Evolutionary conservation across 30 jellyfish, hydroid and myxozoan genomes (phyloP).

Genomic region (Aurelia sp.): DNA sequence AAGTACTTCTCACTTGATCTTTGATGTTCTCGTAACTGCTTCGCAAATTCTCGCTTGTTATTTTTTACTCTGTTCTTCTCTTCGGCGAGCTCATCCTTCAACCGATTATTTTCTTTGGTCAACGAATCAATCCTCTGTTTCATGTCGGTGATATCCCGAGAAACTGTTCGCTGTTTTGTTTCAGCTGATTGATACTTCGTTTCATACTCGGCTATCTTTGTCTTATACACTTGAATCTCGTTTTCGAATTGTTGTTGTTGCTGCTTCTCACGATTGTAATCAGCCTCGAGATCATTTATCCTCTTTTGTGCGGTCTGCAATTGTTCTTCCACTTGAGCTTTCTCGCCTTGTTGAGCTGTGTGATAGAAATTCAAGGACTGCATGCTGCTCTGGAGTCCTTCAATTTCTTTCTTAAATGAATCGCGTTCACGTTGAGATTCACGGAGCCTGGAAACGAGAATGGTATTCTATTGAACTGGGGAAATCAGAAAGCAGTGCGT

Average conservation of each 20-base stretch:
- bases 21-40: slow-evolving; percentile 88
- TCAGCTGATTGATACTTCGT: slow-evolving; percentile 60
- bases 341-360: slow-evolving; percentile 76
- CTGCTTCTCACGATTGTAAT: slow-evolving; percentile 56
- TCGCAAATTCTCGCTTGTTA: slow-evolving; percentile 86
- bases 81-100: slow-evolving; percentile 82
- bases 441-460: slow-evolving; percentile 21
- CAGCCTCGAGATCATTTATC: slow-evolving; percentile 67
- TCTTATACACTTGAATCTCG: slow-evolving; percentile 68
- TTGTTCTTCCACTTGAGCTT: slow-evolving; percentile 76
- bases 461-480: not conserved
- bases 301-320: slow-evolving; percentile 68
- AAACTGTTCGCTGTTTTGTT: slow-evolving; percentile 64
- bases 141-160: slow-evolving; percentile 72
- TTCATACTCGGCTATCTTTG: slow-evolving; percentile 76
- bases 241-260: slow-evolving; percentile 65
- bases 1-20: slow-evolving; percentile 75
- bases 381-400: slow-evolving; percentile 72
- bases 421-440: slow-evolving; percentile 74
- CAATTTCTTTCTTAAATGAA: slow-evolving; percentile 67
- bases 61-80: slow-evolving; percentile 74
- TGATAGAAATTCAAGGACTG: slow-evolving; percentile 60
- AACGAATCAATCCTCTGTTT: slow-evolving; percentile 79
- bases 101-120: slow-evolving; percentile 69
- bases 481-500: not conserved